A percentile compares a stretch with the other conserved stretches of the same genome.
Evolutionary conservation across 2,797 vertebrate species (phyloP).

Genomic region (Jordanella pulchra): DNA sequence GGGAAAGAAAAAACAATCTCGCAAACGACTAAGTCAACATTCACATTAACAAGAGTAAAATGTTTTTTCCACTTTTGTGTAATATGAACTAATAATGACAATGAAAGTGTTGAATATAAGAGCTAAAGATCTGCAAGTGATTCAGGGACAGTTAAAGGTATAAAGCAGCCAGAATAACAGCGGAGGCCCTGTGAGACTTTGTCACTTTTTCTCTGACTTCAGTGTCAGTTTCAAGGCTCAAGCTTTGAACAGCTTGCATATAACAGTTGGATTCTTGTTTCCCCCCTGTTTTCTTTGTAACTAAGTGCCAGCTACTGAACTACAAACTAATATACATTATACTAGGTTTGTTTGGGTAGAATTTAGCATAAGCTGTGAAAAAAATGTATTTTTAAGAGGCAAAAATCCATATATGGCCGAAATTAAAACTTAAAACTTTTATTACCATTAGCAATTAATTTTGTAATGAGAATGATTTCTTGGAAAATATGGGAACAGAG

Average conservation of each 20-base stretch:
- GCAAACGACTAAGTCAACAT: slow-evolving; percentile 15
- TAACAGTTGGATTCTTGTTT: not conserved
- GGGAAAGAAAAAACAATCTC: slow-evolving; percentile 1
- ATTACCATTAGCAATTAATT: not conserved
- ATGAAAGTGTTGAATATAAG: not conserved
- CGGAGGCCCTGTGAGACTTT: not conserved
- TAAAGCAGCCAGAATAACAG: not conserved
- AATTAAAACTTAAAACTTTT: too few species aligned
- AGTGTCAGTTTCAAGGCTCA: not conserved
- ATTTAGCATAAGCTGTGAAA: not conserved
- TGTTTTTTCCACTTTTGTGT: too few species aligned
- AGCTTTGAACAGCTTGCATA: not conserved
- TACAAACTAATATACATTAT: not conserved
- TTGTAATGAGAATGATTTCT: not conserved
- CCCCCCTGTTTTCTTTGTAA: not conserved
- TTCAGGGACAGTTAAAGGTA: not conserved
- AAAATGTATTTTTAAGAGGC: not conserved
- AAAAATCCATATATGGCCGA: not conserved
- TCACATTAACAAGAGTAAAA: not conserved
- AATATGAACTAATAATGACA: not conserved
- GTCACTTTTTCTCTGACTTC: not conserved
- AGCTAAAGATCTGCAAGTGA: not conserved
- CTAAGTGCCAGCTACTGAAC: not conserved
- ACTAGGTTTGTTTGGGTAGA: not conserved
- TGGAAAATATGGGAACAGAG: too few species aligned